Percentiles rank a stretch among this genome's conserved stretches.
phyloP scores from a whole-genome alignment of 2,888 invertebrate genomes.

The Esperia sulphurella region DNA sequence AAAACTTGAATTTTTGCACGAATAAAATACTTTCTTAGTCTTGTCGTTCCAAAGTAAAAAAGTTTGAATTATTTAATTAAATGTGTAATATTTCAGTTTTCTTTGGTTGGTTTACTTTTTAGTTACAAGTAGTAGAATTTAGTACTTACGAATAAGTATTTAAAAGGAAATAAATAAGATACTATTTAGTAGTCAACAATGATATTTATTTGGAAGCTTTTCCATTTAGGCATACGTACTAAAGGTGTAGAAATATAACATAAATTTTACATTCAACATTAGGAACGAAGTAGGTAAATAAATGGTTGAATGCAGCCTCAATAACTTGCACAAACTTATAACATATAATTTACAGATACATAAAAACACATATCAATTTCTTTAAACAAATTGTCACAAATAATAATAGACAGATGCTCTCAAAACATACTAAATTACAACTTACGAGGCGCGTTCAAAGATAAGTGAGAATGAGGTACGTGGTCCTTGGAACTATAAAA shows the following conservation, averaged over 20 bases:
- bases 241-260: slow-evolving; percentile 56
- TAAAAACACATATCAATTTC: slow-evolving; percentile 1
- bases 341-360: not conserved
- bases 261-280: slow-evolving; percentile 48
- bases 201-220: slow-evolving; percentile 73
- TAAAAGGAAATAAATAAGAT: slow-evolving; percentile 19
- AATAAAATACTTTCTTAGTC: no score
- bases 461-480: no score
- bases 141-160: not conserved
- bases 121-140: slow-evolving; percentile 7
- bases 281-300: slow-evolving; percentile 46
- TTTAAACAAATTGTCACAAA: not conserved
- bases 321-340: slow-evolving; percentile 9
- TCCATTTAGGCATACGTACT: slow-evolving; percentile 30
- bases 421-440: no score
- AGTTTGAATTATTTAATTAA: slow-evolving; percentile 25
- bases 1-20: no score
- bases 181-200: slow-evolving; percentile 58
- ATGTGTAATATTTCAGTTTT: not conserved
- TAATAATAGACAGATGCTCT: no score
- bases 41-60: no score
- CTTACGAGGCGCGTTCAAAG: no score
- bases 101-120: not conserved
- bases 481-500: no score
- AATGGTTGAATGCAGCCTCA: slow-evolving; percentile 14